A percentile compares a stretch with the other conserved stretches of the same genome.
phyloP scores from a whole-genome alignment of 2,113 vertebrate genomes.

The Chlorocebus sabaeus region DNA sequence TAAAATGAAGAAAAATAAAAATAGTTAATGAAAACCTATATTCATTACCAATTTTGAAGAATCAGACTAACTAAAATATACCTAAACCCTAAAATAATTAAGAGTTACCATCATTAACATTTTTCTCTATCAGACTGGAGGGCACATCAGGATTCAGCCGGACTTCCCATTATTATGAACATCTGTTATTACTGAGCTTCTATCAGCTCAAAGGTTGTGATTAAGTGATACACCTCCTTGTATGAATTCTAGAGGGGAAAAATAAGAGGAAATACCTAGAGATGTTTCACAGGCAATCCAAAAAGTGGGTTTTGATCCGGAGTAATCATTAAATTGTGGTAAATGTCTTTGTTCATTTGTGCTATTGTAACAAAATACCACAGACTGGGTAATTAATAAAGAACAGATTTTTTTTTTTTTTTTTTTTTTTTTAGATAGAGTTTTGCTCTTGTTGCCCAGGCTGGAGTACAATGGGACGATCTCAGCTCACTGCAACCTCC shows the following conservation, averaged over 20 bases:
- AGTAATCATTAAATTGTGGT: background rate
- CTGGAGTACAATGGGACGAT: no score
- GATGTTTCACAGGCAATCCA: background rate
- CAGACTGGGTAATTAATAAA: background rate
- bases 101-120: background rate
- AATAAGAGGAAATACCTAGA: background rate
- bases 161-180: background rate
- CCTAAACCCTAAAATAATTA: slow-evolving; percentile 22
- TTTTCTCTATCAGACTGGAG: background rate
- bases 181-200: background rate
- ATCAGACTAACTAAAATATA: background rate
- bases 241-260: background rate
- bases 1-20: slow-evolving; percentile 18
- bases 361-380: background rate
- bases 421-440: no score
- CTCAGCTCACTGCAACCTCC: no score
- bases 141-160: background rate
- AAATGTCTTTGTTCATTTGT: background rate
- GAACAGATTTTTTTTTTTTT: background rate
- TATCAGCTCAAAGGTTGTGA: background rate
- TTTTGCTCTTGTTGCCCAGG: no score
- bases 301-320: background rate
- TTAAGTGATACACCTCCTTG: background rate
- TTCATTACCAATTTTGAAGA: slow-evolving; percentile 19
- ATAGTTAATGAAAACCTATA: background rate